Evolutionary conservation across 2,113 vertebrate species (phyloP).

Genomic region (Platichthys flesus): DNA sequence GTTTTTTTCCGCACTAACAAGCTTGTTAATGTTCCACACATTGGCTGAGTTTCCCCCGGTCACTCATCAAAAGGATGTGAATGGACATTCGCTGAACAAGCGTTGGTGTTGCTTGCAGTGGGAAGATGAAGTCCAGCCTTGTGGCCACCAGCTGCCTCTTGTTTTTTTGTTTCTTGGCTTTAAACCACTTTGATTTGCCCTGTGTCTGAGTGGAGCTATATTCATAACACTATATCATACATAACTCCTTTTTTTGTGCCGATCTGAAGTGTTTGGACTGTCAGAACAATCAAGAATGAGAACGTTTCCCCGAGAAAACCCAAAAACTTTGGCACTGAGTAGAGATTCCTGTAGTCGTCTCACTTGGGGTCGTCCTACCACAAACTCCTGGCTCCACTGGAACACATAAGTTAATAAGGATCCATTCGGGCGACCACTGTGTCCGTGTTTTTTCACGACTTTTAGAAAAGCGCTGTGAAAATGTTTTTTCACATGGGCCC

Average conservation of each 20-base stretch:
- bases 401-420: slow-evolving; percentile 40
- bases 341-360: not conserved
- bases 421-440: slow-evolving; percentile 36
- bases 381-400: slow-evolving; percentile 22
- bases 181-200: not conserved
- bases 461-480: slow-evolving; percentile 48
- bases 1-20: not conserved
- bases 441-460: slow-evolving; percentile 43
- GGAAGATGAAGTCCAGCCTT: slow-evolving; percentile 5
- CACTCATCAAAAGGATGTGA: slow-evolving; percentile 27
- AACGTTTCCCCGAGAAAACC: not conserved
- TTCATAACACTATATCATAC: not conserved
- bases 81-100: slow-evolving; percentile 28
- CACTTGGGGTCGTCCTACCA: not conserved
- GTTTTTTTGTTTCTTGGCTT: slow-evolving; percentile 21
- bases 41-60: slow-evolving; percentile 14
- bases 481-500: slow-evolving; percentile 43
- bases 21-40: slow-evolving; percentile 12
- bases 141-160: slow-evolving; percentile 7
- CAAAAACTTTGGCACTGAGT: not conserved
- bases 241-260: not conserved
- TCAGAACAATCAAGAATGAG: not conserved
- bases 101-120: slow-evolving; percentile 46
- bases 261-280: not conserved
- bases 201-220: not conserved